Base-by-base conservation (phyloP, 2,113 vertebrate species). In the Oriolus oriolus region DNA sequence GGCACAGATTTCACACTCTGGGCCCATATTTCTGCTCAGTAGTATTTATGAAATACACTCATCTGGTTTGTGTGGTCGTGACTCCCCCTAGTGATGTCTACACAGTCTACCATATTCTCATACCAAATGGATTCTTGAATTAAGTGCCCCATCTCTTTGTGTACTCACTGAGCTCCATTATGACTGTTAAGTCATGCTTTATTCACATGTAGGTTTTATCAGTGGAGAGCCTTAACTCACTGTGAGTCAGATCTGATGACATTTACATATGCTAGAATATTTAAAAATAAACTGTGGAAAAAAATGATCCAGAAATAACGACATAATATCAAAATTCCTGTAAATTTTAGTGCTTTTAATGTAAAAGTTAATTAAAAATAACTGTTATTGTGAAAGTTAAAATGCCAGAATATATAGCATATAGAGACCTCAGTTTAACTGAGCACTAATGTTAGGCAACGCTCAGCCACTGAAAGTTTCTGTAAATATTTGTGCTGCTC, bases 21-120 rank as follows among this genome's bases (percentile, higher is more conserved):
- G 24, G 68, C 35, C 11, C 9, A 80, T 39, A 56, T n/a, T 89
- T 77, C 54, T 54, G 8, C 50, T 86, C 26, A 50, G 5, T 8
- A 21, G 21, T 44, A 15, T 63, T 90, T 88, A 61, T 56, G 22
- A 94, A 92, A 56, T 19, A 16, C 26, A 37, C 31, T 42, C 37
- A 26, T 74, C 21, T 87, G 45, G 84, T 97, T 91, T 84, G 66
- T 95, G 94, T 93, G 82, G 75, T 91, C 93, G 13, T 70, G 87
- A 93, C 95, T 96, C 97, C 95, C 92, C 86, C 96, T 96, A 94
- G 94, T 95, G 90, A 89, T 93, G 50, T 49, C 64, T 95, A 33
- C 26, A 84, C 37, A 35, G 45, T 57, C 89, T 83, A 41, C 84
- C 84, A 87, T 87, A 35, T 52, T 69, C 39, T 64, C 33, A 27